Evolutionary conservation across 2,797 vertebrate species (phyloP).

Genomic region (Siniperca obscura): DNA sequence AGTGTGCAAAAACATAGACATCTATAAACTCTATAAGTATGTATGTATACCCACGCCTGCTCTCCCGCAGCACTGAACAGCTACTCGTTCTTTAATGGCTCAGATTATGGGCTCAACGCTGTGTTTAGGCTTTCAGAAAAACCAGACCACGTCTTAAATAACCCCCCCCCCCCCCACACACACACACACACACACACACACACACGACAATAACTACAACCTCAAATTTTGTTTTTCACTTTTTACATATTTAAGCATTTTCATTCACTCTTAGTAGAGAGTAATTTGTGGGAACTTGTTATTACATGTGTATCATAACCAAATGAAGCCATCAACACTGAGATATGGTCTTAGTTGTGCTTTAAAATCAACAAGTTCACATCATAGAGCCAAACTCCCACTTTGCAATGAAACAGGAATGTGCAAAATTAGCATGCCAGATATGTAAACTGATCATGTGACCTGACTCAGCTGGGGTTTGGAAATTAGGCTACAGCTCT

Average conservation of each 20-base stretch:
- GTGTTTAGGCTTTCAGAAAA: constrained; percentile 15
- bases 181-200: too few relatives aligned
- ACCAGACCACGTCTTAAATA: background rate
- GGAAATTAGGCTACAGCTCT: constrained; percentile 20
- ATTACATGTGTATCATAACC: background rate
- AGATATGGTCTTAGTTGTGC: background rate
- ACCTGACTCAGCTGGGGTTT: background rate
- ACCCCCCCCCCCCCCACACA: too few relatives aligned
- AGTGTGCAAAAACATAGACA: background rate
- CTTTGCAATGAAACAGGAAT: constrained; percentile 1
- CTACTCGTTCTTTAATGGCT: constrained; percentile 11
- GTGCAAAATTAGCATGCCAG: constrained; percentile 8
- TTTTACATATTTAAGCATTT: background rate
- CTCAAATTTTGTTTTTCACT: background rate
- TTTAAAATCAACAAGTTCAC: background rate
- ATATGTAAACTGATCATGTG: constrained; percentile 35
- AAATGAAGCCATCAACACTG: background rate
- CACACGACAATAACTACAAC: background rate
- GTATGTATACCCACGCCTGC: background rate
- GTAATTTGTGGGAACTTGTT: background rate
- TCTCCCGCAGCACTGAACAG: background rate
- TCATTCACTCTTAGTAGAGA: background rate
- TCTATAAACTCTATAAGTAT: background rate
- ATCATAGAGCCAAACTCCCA: background rate
- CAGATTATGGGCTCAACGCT: background rate